These are phyloP conservation scores for Dallia pectoralis DNA, from an alignment of 2,797 vertebrate species.

Conservation along the genomic window DNA sequence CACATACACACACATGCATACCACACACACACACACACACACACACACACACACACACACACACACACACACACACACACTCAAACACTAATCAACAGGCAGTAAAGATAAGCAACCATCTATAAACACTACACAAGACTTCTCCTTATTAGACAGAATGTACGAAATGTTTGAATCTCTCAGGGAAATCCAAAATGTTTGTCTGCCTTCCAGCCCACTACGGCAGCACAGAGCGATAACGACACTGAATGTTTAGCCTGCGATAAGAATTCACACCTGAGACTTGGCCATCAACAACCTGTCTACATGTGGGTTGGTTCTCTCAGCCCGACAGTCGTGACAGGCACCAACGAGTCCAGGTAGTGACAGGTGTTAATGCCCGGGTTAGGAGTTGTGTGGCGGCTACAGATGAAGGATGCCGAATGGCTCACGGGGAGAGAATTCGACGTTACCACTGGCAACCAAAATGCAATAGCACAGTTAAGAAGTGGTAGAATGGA, in stretches of 20 bases:
- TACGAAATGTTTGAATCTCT: not conserved
- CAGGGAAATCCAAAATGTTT: slow-evolving; percentile 14
- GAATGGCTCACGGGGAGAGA: too few species aligned
- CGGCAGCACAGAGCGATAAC: slow-evolving; percentile 52
- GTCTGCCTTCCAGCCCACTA: slow-evolving; percentile 36
- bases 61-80: too few species aligned
- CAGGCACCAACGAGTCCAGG: not conserved
- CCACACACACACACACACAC: too few species aligned
- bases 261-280: slow-evolving; percentile 51
- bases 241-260: slow-evolving; percentile 47
- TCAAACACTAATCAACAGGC: too few species aligned
- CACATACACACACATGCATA: too few species aligned
- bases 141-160: not conserved
- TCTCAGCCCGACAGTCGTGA: too few species aligned
- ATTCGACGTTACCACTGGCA: too few species aligned
- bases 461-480: too few species aligned
- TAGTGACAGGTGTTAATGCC: not conserved
- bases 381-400: too few species aligned
- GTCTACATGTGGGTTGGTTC: not conserved
- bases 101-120: not conserved
- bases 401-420: too few species aligned
- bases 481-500: too few species aligned
- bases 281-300: not conserved
- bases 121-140: not conserved
- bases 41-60: too few species aligned